Percentiles rank a stretch among this genome's conserved stretches.
Conservation (phyloP, 2,113 vertebrate genomes). For the Mugil cephalus region DNA sequence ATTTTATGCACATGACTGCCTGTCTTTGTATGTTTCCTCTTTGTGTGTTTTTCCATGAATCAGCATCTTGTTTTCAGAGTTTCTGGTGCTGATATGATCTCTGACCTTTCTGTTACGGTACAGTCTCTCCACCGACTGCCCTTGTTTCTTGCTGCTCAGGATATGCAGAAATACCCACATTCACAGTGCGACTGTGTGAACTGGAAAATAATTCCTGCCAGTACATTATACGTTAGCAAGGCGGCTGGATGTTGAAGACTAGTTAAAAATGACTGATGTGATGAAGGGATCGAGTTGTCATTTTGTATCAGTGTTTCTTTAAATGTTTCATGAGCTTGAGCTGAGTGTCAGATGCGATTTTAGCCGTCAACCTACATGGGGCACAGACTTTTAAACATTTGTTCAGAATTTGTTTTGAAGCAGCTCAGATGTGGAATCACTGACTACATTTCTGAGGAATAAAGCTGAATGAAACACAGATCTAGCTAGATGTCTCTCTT, state of each 20-base stretch:
- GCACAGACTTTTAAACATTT: too few species aligned
- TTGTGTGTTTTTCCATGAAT: conserved; percentile 2
- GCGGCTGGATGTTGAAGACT: background rate
- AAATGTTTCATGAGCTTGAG: background rate
- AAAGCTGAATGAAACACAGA: conserved; percentile 42
- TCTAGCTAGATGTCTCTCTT: too few species aligned
- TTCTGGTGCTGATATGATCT: conserved; percentile 20
- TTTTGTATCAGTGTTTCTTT: conserved; percentile 1
- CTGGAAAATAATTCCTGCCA: background rate
- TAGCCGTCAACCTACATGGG: background rate
- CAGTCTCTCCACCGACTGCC: conserved; percentile 31
- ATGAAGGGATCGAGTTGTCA: background rate
- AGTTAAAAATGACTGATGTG: background rate
- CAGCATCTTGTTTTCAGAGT: conserved; percentile 17
- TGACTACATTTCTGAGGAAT: conserved; percentile 41
- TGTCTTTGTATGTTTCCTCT: conserved; percentile 35
- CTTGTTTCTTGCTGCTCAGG: conserved; percentile 44
- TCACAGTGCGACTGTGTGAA: background rate
- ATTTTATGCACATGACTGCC: conserved; percentile 30
- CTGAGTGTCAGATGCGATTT: conserved; percentile 5
- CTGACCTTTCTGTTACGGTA: conserved; percentile 32
- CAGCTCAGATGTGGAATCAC: conserved; percentile 24
- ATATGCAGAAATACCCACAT: background rate
- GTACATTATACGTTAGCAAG: background rate
- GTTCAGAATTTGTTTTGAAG: conserved; percentile 33